A percentile compares a stretch with the other conserved stretches of the same genome.
Conservation (phyloP, 2,113 vertebrate species). For the Stegostoma tigrinum region DNA sequence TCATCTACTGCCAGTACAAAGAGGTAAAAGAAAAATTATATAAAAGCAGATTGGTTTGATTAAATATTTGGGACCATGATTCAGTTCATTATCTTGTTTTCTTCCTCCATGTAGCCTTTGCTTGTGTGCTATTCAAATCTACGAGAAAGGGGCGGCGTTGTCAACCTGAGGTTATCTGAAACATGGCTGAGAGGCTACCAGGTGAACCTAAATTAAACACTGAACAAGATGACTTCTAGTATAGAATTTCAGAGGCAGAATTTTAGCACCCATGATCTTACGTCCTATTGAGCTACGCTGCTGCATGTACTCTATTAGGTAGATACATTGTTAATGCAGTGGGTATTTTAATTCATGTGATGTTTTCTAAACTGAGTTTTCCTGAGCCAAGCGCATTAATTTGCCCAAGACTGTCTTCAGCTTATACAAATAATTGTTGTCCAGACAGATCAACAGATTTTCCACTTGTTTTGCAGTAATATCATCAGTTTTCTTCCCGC, state of each 20-base stretch:
- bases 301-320: neutral
- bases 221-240: neutral
- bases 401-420: neutral
- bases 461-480: neutral
- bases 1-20: constrained; percentile 89
- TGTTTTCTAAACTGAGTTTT: neutral
- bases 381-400: neutral
- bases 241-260: neutral
- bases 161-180: constrained; percentile 81
- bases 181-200: constrained; percentile 93
- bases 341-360: neutral
- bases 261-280: too few species aligned
- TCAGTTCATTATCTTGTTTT: constrained; percentile 31
- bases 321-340: neutral
- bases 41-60: neutral
- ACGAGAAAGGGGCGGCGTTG: constrained; percentile 74
- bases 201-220: constrained; percentile 57
- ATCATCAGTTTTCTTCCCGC: neutral
- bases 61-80: neutral
- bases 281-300: neutral
- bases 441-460: neutral
- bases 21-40: constrained; percentile 64
- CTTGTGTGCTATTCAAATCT: constrained; percentile 91
- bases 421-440: neutral
- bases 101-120: constrained; percentile 64